phyloP scores from a whole-genome alignment of 1,140 invertebrate genomes.

The Sminthurinus signatus region DNA sequence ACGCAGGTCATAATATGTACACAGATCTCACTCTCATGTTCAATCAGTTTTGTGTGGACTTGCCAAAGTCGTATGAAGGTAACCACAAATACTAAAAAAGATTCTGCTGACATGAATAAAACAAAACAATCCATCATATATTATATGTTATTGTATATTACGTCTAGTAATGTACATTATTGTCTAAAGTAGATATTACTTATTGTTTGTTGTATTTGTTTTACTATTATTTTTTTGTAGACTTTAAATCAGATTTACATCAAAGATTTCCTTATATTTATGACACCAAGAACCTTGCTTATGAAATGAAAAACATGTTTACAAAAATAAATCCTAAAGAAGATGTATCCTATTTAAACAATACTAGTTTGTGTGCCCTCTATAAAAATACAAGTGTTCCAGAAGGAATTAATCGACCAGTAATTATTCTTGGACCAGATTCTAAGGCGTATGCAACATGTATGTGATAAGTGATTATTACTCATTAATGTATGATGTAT shows the following conservation, averaged over 20 bases:
- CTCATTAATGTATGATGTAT: too few species aligned
- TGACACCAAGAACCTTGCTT: slow-evolving; percentile 65
- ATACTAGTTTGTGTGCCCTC: slow-evolving; percentile 23
- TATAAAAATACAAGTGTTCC: slow-evolving; percentile 15
- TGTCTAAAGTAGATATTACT: too few species aligned
- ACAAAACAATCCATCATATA: too few species aligned
- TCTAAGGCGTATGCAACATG: slow-evolving; percentile 44
- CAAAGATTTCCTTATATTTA: slow-evolving; percentile 60
- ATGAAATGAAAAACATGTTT: slow-evolving; percentile 46
- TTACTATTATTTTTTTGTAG: too few species aligned
- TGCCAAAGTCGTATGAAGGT: slow-evolving; percentile 60
- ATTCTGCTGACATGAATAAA: too few species aligned
- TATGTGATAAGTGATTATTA: too few species aligned
- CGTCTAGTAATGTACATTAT: too few species aligned
- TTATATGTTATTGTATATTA: too few species aligned
- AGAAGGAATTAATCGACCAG: not conserved
- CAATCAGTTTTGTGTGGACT: slow-evolving; percentile 61
- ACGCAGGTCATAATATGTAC: slow-evolving; percentile 67
- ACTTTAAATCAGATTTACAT: slow-evolving; percentile 60
- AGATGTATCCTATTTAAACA: slow-evolving; percentile 9
- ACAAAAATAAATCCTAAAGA: not conserved
- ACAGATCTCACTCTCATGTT: slow-evolving; percentile 63
- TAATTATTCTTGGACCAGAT: not conserved
- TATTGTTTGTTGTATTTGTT: too few species aligned
- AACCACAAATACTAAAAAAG: too few species aligned